Conservation (phyloP, 1,140 invertebrate genomes). For the Ceratoteleas bidentatus region DNA sequence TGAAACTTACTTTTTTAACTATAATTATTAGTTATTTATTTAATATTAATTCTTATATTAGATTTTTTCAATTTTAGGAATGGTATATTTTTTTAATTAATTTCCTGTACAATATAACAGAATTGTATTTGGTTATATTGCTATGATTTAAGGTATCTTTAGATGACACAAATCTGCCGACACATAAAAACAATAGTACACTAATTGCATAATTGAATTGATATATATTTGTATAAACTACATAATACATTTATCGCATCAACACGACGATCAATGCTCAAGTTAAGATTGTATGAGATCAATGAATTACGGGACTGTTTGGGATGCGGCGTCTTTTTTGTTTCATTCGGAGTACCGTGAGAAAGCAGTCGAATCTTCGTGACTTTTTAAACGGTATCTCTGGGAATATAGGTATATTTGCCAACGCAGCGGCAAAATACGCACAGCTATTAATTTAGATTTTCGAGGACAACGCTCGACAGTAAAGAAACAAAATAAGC, state of each 20-base stretch:
- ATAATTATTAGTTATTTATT: too few relatives aligned
- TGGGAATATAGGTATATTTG: slow-evolving; percentile 71
- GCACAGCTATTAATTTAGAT: slow-evolving; percentile 76
- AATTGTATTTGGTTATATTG: too few relatives aligned
- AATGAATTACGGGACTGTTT: slow-evolving; percentile 68
- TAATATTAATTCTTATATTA: too few relatives aligned
- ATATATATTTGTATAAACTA: slow-evolving; percentile 67
- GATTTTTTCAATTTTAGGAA: too few relatives aligned
- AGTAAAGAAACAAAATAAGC: slow-evolving; percentile 79
- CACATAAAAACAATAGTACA: too few relatives aligned
- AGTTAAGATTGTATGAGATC: slow-evolving; percentile 66
- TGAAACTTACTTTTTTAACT: too few relatives aligned
- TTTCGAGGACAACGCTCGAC: slow-evolving; percentile 69
- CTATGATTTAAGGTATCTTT: not conserved
- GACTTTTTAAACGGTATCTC: slow-evolving; percentile 68
- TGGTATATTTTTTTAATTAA: too few relatives aligned
- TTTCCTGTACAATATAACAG: too few relatives aligned
- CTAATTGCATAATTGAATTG: slow-evolving; percentile 63
- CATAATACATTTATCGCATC: slow-evolving; percentile 68
- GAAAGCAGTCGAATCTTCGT: slow-evolving; percentile 72
- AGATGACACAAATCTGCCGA: slow-evolving; percentile 44
- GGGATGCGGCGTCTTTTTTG: slow-evolving; percentile 65
- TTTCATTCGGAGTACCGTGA: slow-evolving; percentile 68
- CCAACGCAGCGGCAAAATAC: slow-evolving; percentile 73
- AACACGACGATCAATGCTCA: slow-evolving; percentile 67